Evolutionary conservation across 1,140 invertebrate species (phyloP), one percentile per base, ranked within the genome.

Genomic region (Aplysia californica): DNA sequence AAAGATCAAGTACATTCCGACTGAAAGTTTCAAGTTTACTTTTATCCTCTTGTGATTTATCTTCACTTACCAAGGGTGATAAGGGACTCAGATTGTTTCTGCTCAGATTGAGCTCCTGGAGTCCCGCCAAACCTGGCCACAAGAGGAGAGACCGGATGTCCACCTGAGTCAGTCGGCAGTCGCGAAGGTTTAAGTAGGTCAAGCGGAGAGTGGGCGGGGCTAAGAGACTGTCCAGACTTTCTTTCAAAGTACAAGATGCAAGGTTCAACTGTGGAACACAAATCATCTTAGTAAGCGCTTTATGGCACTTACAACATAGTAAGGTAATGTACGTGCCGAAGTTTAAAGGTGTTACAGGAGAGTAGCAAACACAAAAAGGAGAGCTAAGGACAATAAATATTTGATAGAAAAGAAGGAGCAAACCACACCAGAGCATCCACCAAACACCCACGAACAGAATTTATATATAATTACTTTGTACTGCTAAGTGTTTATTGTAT

Each of bases 101-200:
- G 75, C 86, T 87, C 18, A 87, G 66, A 67, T 87, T 87, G 44
- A 87, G 56, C 56, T 87, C 86, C 23, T 79, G 67, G 15, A 87
- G 70, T n/a, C 61, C 69, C 0, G 59, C 6, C 4, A 86, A 29
- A 1, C 59, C 61, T 3, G 74, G 56, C 86, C 85, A 87, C 29
- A 80, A 36, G 10, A 61, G 38, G n/a, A 87, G 55, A 39, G 81
- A 81, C 39, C 75, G 36, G 0, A 87, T 41, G 67, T 87, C 86
- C 3, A 56, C 36, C 38, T 83, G 73, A 29, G 56, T 80, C 26
- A 87, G 76, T 0, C 86, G 81, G 73, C 85, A 87, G 78, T 87
- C 86, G 26, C 84, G 76, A 15, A 87, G 75, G 55, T 82, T 84
- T 31, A 87, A 64, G 67, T 83, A 87, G 6, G 58, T 77, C 3